Evolutionary conservation across 2,113 vertebrate genomes (phyloP).

Genomic region (Anguilla japonica): DNA sequence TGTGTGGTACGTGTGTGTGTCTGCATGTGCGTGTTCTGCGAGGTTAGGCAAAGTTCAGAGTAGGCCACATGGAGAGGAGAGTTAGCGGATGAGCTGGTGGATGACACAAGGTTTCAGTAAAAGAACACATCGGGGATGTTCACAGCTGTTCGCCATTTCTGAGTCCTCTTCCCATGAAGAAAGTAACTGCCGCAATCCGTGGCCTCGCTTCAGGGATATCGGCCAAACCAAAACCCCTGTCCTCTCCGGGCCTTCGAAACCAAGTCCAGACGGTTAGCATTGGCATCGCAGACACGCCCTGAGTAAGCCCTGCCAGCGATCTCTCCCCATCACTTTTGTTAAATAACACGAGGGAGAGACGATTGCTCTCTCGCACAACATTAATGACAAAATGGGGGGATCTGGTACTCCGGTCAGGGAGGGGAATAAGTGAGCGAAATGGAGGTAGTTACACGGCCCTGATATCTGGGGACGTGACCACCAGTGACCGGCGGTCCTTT

Average conservation of each 20-base stretch:
- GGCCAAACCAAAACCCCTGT: neutral
- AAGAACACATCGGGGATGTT: constrained; percentile 47
- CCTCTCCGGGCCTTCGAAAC: neutral
- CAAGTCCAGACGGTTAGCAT: neutral
- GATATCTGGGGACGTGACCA: too few relatives aligned
- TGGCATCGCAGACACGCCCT: neutral
- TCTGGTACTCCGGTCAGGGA: neutral
- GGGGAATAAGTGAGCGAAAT: too few relatives aligned
- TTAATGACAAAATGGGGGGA: neutral
- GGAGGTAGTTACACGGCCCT: too few relatives aligned
- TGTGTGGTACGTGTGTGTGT: neutral
- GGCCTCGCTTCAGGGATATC: neutral
- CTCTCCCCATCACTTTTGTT: too few relatives aligned
- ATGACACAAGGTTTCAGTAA: neutral
- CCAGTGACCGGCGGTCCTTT: too few relatives aligned
- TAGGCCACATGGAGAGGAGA: neutral
- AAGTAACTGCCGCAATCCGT: neutral
- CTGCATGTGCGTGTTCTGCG: neutral
- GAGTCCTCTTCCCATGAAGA: neutral
- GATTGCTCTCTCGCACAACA: neutral
- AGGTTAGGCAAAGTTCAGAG: neutral
- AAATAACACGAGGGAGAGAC: neutral
- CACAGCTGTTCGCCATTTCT: constrained; percentile 58
- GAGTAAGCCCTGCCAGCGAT: neutral
- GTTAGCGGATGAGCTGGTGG: constrained; percentile 43